Conservation (phyloP, 2,113 vertebrate species). For the Laticauda colubrina region DNA sequence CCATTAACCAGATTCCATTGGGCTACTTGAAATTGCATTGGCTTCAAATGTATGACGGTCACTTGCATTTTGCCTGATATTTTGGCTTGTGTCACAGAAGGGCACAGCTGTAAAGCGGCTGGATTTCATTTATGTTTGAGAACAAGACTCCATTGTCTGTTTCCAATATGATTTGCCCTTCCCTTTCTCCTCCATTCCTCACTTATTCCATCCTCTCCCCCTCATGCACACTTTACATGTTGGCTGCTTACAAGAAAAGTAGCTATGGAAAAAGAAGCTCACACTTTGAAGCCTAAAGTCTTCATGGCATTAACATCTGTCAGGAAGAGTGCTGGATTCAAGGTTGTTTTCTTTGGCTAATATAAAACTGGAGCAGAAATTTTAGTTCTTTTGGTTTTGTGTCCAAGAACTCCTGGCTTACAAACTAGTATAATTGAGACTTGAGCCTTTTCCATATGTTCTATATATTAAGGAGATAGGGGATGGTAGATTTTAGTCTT, state of each 20-base stretch:
- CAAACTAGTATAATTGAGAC: not conserved
- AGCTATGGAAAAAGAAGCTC: slow-evolving; percentile 54
- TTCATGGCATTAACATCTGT: slow-evolving; percentile 29
- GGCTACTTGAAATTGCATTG: slow-evolving; percentile 40
- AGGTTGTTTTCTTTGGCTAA: slow-evolving; percentile 27
- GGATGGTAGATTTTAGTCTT: not conserved
- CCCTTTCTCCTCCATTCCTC: slow-evolving; percentile 38
- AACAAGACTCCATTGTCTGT: slow-evolving; percentile 73
- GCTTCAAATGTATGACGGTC: slow-evolving; percentile 37
- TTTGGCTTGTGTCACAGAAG: slow-evolving; percentile 48
- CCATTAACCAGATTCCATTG: not conserved
- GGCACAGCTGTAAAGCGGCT: slow-evolving; percentile 71
- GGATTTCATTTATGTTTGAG: slow-evolving; percentile 67
- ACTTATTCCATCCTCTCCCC: not conserved
- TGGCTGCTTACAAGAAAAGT: slow-evolving; percentile 48
- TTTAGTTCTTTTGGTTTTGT: not conserved
- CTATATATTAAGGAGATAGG: not conserved
- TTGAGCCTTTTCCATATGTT: not conserved
- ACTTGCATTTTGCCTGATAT: slow-evolving; percentile 50
- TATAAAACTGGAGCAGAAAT: slow-evolving; percentile 26
- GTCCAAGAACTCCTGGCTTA: not conserved
- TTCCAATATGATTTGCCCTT: slow-evolving; percentile 47
- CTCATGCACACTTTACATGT: not conserved
- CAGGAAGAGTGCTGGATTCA: slow-evolving; percentile 25
- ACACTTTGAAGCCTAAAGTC: slow-evolving; percentile 45